phyloP scores from a whole-genome alignment of 1,140 invertebrate species.

The Diuraphis noxia region DNA sequence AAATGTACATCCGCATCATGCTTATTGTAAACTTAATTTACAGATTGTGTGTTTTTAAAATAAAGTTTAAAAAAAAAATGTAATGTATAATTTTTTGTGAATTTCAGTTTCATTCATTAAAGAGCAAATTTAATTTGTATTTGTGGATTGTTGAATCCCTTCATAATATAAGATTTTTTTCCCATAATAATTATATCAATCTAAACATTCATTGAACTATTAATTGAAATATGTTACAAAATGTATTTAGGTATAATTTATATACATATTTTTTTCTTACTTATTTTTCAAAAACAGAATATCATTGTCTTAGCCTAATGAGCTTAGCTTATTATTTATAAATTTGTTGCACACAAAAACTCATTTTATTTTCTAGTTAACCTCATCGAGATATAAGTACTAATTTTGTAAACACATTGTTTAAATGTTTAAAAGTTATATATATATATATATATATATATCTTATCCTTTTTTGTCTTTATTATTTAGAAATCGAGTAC shows the following conservation, averaged over 20 bases:
- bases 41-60: too few relatives aligned
- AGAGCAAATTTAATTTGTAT: too few relatives aligned
- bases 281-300: not conserved
- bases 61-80: too few relatives aligned
- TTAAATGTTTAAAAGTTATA: not conserved
- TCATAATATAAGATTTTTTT: too few relatives aligned
- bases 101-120: not conserved
- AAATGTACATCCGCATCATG: too few relatives aligned
- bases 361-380: not conserved
- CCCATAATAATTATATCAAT: not conserved
- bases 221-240: not conserved
- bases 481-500: conserved; percentile 71
- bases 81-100: not conserved
- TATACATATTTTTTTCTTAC: not conserved
- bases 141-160: too few relatives aligned
- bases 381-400: not conserved
- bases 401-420: not conserved
- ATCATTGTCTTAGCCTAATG: not conserved
- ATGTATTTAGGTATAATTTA: not conserved
- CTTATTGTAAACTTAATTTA: too few relatives aligned
- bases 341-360: too few relatives aligned
- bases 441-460: not conserved
- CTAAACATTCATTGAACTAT: not conserved
- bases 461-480: conserved; percentile 42
- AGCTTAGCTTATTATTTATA: too few relatives aligned